Conservation (phyloP, 2,113 vertebrate species). For the Poicephalus gulielmi region DNA sequence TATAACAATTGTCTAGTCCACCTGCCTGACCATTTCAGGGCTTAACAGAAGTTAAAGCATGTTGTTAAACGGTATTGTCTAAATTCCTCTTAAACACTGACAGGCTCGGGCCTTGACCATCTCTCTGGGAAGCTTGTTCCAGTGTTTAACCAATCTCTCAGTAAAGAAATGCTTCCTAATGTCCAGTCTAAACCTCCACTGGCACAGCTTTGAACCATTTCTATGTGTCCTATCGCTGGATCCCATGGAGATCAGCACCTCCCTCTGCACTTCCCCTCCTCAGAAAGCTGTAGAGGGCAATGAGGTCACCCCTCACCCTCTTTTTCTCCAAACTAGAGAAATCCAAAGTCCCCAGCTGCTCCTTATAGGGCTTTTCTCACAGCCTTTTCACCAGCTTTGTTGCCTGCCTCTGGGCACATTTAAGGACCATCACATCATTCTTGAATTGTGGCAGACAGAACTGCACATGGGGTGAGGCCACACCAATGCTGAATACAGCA, state of each 20-base stretch:
- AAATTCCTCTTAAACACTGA: not conserved
- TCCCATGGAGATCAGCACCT: not conserved
- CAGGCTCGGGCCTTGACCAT: accelerated
- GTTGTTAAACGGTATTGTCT: not conserved
- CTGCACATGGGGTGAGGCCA: accelerated
- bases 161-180: not conserved
- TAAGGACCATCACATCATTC: too few species aligned
- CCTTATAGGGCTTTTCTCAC: not conserved
- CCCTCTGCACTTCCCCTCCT: not conserved
- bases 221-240: accelerated
- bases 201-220: not conserved
- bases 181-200: not conserved
- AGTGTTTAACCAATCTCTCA: not conserved
- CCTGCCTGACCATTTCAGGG: not conserved
- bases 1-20: not conserved
- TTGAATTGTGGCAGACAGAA: accelerated
- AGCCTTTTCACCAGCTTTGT: not conserved
- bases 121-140: not conserved
- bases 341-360: accelerated
- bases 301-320: accelerated
- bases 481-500: accelerated
- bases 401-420: accelerated
- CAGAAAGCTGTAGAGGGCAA: not conserved
- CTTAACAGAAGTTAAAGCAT: not conserved
- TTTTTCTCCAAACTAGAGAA: not conserved